Evolutionary conservation across 2,113 vertebrate genomes (phyloP).

Genomic region (Arenaria interpres): DNA sequence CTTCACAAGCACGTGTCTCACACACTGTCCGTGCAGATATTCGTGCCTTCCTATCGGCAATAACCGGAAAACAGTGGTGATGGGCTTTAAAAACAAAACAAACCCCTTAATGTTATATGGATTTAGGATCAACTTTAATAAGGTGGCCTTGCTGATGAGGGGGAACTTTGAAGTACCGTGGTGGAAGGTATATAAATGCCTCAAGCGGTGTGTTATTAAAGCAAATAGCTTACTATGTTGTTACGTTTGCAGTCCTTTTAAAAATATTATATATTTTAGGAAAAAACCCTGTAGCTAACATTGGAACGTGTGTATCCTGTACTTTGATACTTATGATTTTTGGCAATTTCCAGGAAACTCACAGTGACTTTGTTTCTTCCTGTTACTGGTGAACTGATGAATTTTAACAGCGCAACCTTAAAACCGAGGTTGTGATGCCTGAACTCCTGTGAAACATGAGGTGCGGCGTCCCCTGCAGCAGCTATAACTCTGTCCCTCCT

Average conservation of each 20-base stretch:
- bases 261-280: no score
- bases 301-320: neutral
- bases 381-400: neutral
- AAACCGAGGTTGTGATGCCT: accelerated
- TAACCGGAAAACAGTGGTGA: neutral
- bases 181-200: neutral
- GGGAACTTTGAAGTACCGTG: neutral
- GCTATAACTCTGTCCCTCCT: neutral
- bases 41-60: neutral
- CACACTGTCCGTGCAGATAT: accelerated
- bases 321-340: accelerated
- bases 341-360: neutral
- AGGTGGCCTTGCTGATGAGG: neutral
- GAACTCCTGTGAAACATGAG: neutral
- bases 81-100: neutral
- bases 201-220: neutral
- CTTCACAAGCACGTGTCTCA: neutral
- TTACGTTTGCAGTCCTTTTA: neutral
- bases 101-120: neutral
- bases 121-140: neutral
- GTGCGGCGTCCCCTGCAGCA: neutral
- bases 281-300: neutral
- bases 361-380: neutral
- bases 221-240: neutral
- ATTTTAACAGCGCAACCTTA: neutral